Conservation (phyloP, 1,140 invertebrate species). For the Bactericera cockerelli region DNA sequence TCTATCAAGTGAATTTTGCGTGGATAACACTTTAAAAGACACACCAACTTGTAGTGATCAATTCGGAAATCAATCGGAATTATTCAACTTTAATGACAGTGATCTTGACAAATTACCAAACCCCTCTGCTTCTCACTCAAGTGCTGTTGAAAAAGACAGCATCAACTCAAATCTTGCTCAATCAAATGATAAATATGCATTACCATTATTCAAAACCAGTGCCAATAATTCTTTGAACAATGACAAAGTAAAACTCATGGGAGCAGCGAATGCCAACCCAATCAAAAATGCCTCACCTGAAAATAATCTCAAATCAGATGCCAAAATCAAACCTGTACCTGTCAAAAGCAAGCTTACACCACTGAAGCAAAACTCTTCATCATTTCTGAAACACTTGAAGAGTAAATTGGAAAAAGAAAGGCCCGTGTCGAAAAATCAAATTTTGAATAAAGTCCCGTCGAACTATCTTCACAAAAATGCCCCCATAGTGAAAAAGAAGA, state of each 20-base stretch:
- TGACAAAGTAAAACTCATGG: too few relatives aligned
- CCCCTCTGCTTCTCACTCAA: too few relatives aligned
- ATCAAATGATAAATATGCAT: too few relatives aligned
- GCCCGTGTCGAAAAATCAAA: slow-evolving; percentile 1
- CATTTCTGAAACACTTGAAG: slow-evolving; percentile 7
- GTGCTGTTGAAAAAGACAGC: too few relatives aligned
- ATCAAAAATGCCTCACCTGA: too few relatives aligned
- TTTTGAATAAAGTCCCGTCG: not conserved
- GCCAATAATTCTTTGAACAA: too few relatives aligned
- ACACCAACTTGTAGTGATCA: not conserved
- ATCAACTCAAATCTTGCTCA: too few relatives aligned
- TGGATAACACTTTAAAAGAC: not conserved
- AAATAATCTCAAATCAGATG: too few relatives aligned
- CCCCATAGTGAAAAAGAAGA: not conserved
- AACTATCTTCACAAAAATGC: not conserved
- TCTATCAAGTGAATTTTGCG: not conserved
- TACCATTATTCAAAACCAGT: too few relatives aligned
- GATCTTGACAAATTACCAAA: too few relatives aligned
- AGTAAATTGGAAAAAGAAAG: not conserved
- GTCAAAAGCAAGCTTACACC: not conserved
- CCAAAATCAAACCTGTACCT: not conserved
- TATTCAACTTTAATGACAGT: not conserved
- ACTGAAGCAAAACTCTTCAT: not conserved
- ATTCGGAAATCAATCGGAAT: not conserved
- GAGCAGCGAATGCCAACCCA: too few relatives aligned